phyloP scores from a whole-genome alignment of 2,888 invertebrate species.

The Poecilobothrus nobilitatus region DNA sequence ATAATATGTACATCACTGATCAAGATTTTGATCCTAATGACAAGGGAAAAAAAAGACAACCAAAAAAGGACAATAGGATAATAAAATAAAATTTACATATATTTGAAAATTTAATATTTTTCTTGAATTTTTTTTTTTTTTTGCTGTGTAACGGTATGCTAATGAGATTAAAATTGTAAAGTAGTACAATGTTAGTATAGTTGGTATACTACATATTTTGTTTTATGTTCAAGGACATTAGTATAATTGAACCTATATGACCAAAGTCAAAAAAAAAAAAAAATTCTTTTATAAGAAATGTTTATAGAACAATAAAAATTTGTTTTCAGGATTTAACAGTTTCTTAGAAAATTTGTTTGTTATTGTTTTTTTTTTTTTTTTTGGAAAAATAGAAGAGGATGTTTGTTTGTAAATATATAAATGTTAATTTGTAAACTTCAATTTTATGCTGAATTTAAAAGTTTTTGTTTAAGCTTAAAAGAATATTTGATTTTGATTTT shows the following conservation, averaged over 20 bases:
- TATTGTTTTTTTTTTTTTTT: no score
- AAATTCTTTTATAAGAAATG: no score
- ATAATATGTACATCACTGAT: no score
- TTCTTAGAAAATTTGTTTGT: no score
- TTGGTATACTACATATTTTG: background rate
- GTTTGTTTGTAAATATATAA: background rate
- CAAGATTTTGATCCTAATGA: background rate
- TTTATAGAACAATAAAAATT: no score
- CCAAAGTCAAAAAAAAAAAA: no score
- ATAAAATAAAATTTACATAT: background rate
- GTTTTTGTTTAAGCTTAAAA: no score
- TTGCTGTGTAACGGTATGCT: background rate
- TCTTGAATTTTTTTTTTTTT: background rate
- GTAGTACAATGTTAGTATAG: background rate
- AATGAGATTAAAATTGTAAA: background rate
- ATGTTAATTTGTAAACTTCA: no score
- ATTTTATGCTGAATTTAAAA: no score
- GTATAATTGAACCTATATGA: background rate
- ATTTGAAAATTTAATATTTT: background rate
- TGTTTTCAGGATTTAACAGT: no score
- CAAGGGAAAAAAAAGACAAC: background rate
- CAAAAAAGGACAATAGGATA: background rate
- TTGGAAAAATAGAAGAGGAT: background rate
- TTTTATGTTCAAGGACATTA: slow-evolving; percentile 3
- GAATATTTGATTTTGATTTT: no score